phyloP scores from a whole-genome alignment of 2,113 vertebrate genomes.

The Otolemur garnettii region DNA sequence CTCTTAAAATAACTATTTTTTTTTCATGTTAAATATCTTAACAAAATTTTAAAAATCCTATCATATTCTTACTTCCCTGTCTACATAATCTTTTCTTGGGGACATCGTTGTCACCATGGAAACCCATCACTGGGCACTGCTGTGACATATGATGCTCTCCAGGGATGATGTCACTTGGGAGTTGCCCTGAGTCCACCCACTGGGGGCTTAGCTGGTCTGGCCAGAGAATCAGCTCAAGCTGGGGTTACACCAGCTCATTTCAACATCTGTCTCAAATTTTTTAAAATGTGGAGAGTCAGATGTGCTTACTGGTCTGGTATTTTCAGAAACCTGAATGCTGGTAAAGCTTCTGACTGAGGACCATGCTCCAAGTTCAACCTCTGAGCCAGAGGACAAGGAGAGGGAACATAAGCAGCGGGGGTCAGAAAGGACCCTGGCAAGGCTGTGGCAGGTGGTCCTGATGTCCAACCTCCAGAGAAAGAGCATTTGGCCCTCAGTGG shows the following conservation, averaged over 20 bases:
- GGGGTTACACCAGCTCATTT: not conserved
- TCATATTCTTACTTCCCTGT: not conserved
- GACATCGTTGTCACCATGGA: conserved; percentile 49
- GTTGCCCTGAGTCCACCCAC: not conserved
- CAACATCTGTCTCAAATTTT: not conserved
- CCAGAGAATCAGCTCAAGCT: not conserved
- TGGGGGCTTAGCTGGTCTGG: not conserved
- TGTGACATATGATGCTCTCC: not conserved
- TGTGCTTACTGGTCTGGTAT: not conserved
- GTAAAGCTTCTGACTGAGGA: not conserved
- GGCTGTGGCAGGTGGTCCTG: fast-evolving
- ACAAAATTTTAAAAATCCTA: not conserved
- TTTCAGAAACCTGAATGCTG: not conserved
- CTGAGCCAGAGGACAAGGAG: not conserved
- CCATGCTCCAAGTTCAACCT: not conserved
- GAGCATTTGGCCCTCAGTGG: not conserved
- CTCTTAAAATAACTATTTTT: not conserved
- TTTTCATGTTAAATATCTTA: conserved; percentile 32
- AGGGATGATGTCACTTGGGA: not conserved
- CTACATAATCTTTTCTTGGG: not conserved
- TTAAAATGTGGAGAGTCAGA: not conserved
- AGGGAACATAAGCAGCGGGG: fast-evolving
- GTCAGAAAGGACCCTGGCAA: not conserved
- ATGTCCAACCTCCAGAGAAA: fast-evolving
- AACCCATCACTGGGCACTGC: not conserved